Percentiles rank a stretch among this genome's conserved stretches.
Conservation (phyloP, 1,140 invertebrate species). For the Ceratina calcarata region DNA sequence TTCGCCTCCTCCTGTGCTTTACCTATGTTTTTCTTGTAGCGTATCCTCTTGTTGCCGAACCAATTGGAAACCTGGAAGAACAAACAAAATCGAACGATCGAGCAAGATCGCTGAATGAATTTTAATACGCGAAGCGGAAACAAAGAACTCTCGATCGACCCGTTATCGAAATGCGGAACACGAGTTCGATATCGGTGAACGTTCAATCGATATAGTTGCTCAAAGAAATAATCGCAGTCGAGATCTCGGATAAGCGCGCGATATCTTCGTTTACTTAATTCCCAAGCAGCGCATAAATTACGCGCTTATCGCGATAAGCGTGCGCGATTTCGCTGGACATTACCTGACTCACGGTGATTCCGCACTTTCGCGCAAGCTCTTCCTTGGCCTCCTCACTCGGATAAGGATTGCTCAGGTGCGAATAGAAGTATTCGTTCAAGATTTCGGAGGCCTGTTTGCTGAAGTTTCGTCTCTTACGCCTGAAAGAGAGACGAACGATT, state of each 20-base stretch:
- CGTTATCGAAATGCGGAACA: neutral
- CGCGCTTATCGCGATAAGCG: neutral
- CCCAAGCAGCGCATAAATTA: neutral
- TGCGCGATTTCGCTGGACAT: conserved; percentile 28
- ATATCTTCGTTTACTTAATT: neutral
- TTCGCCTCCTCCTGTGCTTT: conserved; percentile 99
- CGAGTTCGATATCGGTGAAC: neutral
- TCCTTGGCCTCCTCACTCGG: conserved; percentile 99
- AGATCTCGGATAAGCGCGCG: too few species aligned
- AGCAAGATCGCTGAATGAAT: neutral
- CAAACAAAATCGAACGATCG: neutral
- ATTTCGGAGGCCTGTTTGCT: conserved; percentile 99
- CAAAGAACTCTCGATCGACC: neutral
- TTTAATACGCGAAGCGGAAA: neutral
- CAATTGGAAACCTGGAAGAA: conserved; percentile 94
- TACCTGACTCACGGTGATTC: conserved; percentile 98
- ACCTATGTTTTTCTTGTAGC: conserved; percentile 99
- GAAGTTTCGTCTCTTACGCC: conserved; percentile 99
- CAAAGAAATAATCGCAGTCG: neutral
- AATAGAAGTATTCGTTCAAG: conserved; percentile 99
- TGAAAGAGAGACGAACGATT: conserved; percentile 72
- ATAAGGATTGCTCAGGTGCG: conserved; percentile 99
- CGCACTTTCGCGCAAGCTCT: conserved; percentile 99
- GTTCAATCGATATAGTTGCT: neutral
- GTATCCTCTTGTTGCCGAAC: conserved; percentile 99